Percentiles rank a stretch among this genome's conserved stretches.
Conservation (phyloP, 2,888 invertebrate species). For the Cryptus armator region DNA sequence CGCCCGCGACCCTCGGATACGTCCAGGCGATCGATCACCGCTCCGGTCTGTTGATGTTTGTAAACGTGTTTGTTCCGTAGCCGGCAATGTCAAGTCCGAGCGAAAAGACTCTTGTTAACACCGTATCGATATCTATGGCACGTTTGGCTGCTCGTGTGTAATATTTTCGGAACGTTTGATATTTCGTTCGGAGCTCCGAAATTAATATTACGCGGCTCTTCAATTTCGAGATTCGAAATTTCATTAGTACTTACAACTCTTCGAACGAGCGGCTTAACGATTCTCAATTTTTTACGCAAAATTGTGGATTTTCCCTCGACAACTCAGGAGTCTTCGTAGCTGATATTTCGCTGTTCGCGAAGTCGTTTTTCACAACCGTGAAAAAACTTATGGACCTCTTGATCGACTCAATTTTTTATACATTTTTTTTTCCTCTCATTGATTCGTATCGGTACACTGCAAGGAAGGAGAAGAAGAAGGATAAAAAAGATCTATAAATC, state of each 20-base stretch:
- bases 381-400: constrained; percentile 34
- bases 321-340: background rate
- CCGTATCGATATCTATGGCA: constrained; percentile 27
- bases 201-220: background rate
- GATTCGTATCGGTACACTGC: constrained; percentile 65
- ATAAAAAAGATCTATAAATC: background rate
- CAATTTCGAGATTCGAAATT: constrained; percentile 10
- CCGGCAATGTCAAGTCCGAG: constrained; percentile 19
- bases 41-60: constrained; percentile 3
- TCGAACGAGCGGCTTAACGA: background rate
- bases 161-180: constrained; percentile 3
- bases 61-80: constrained; percentile 4
- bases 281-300: background rate
- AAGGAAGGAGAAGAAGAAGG: background rate
- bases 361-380: background rate
- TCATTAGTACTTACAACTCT: constrained; percentile 30
- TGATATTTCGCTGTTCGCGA: background rate
- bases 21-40: constrained; percentile 12
- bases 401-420: constrained; percentile 35
- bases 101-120: constrained; percentile 21
- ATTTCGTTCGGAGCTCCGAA: background rate
- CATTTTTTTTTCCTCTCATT: constrained; percentile 54
- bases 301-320: constrained; percentile 2
- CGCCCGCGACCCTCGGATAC: constrained; percentile 13
- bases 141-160: background rate